A percentile compares a stretch with the other conserved stretches of the same genome.
Conservation (phyloP, 2,113 vertebrate species). For the Ptilonorhynchus violaceus region DNA sequence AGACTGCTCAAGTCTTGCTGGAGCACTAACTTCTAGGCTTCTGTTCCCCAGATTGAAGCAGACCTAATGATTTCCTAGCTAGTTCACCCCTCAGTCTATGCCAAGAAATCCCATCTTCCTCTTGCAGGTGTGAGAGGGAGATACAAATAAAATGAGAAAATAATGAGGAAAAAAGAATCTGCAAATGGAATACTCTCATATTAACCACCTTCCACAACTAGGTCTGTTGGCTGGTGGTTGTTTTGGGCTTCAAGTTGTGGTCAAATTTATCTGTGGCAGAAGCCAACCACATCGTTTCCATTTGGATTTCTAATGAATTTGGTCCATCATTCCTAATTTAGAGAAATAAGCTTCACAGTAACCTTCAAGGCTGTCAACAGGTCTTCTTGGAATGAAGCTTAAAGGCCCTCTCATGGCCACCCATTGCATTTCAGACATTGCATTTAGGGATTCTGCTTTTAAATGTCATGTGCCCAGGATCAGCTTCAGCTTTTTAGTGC, state of each 20-base stretch:
- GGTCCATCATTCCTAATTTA: background rate
- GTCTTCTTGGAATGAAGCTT: background rate
- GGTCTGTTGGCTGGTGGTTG: accelerated
- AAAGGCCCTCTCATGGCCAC: background rate
- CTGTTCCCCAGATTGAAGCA: background rate
- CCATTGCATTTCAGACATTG: background rate
- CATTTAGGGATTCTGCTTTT: background rate
- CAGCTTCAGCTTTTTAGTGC: background rate
- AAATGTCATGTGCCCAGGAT: background rate
- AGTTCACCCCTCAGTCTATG: background rate
- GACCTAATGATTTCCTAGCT: background rate
- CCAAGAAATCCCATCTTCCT: background rate
- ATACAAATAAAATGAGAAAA: background rate
- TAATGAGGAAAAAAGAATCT: background rate
- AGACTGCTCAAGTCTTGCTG: background rate
- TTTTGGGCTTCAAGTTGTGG: background rate
- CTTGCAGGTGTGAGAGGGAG: background rate
- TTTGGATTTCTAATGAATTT: background rate
- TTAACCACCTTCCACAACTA: background rate
- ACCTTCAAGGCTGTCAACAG: background rate
- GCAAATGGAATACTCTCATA: background rate
- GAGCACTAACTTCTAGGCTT: background rate
- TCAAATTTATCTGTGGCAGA: background rate
- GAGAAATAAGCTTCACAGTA: background rate
- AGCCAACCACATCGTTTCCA: background rate